Evolutionary conservation across 2,888 invertebrate genomes (phyloP).

Genomic region (Phortica okadai): DNA sequence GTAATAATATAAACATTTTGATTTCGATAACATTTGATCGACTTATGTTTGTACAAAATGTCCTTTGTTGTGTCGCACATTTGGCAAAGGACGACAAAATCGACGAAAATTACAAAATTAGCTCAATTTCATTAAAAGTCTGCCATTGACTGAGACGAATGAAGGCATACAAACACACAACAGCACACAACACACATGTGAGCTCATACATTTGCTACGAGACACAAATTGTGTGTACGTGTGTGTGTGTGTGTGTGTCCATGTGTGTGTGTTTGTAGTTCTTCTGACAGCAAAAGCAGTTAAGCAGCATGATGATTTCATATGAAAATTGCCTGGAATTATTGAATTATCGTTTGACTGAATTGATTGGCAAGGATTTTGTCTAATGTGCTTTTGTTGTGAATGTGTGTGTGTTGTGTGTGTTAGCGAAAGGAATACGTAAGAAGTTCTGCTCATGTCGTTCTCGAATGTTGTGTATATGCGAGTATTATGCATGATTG

Average conservation of each 20-base stretch:
- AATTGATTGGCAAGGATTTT: conserved; percentile 64
- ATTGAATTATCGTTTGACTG: conserved; percentile 71
- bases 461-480: background rate
- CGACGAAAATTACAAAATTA: conserved; percentile 67
- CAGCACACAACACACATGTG: background rate
- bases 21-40: conserved; percentile 4
- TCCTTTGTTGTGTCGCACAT: background rate
- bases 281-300: conserved; percentile 49
- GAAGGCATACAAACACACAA: conserved; percentile 16
- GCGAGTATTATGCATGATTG: conserved; percentile 69
- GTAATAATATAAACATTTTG: background rate
- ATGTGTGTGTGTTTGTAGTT: background rate
- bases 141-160: conserved; percentile 41
- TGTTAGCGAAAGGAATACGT: conserved; percentile 42
- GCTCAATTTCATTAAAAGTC: conserved; percentile 58
- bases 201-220: background rate
- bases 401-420: conserved; percentile 10
- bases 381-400: conserved; percentile 31
- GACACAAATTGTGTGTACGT: too few relatives aligned
- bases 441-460: background rate
- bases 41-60: conserved; percentile 7
- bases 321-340: conserved; percentile 72
- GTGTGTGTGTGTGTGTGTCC: too few relatives aligned
- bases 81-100: conserved; percentile 49
- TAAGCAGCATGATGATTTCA: conserved; percentile 57